Conservation (phyloP, 2,888 invertebrate species). For the Eumacrocentrus americanus region DNA sequence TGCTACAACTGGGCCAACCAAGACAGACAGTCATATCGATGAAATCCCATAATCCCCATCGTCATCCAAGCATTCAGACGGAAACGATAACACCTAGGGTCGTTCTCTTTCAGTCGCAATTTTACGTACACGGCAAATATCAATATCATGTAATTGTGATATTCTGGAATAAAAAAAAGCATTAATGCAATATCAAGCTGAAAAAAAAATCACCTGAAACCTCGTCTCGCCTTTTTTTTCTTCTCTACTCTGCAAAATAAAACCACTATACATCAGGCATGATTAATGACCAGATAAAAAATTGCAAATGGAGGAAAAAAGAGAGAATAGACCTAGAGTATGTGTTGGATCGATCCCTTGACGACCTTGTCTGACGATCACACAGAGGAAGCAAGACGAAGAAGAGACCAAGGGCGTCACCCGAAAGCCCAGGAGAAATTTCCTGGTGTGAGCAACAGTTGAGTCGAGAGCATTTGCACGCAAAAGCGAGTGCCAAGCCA, state of each 20-base stretch:
- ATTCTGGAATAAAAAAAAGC: background rate
- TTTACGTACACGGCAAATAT: background rate
- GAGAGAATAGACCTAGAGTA: background rate
- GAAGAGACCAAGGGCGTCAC: background rate
- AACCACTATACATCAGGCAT: constrained; percentile 10
- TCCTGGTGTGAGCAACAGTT: constrained; percentile 21
- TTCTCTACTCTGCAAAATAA: too few relatives aligned
- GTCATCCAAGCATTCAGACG: background rate
- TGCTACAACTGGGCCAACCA: constrained; percentile 6
- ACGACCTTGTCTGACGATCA: constrained; percentile 22
- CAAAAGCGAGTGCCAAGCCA: background rate
- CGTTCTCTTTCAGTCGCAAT: background rate
- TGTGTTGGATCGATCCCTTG: constrained; percentile 21
- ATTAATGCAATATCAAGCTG: background rate
- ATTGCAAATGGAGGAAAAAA: background rate
- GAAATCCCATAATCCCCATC: constrained; percentile 3
- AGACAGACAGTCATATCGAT: constrained; percentile 3
- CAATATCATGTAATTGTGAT: background rate
- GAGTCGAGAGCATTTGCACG: constrained; percentile 6
- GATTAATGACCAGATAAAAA: constrained; percentile 15
- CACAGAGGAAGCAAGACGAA: background rate
- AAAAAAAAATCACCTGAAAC: background rate
- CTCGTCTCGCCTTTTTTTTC: background rate
- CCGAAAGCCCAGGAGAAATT: constrained; percentile 14
- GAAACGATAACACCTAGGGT: background rate